Percentiles rank a stretch among this genome's conserved stretches.
Conservation (phyloP, 2,113 vertebrate genomes). For the Cygnus buccinator region DNA sequence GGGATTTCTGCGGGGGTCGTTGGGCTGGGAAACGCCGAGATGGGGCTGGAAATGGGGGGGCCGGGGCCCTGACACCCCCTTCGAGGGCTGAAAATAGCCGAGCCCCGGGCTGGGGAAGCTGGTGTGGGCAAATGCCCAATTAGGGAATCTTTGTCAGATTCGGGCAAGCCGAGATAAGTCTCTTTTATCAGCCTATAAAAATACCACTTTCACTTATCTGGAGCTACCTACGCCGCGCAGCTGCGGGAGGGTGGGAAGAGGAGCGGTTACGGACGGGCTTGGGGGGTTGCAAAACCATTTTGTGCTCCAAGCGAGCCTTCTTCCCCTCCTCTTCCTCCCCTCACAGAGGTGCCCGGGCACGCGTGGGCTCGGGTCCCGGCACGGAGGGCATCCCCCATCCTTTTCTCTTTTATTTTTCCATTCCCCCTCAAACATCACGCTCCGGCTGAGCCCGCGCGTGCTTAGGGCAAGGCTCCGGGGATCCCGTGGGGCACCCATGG, state of each 20-base stretch:
- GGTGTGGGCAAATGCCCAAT: constrained; percentile 61
- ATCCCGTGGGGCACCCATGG: neutral
- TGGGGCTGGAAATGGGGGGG: neutral
- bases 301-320: neutral
- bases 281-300: neutral
- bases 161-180: constrained; percentile 71
- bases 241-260: constrained; percentile 46
- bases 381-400: neutral
- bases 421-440: rapidly evolving
- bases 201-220: constrained; percentile 79
- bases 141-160: constrained; percentile 71
- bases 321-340: neutral
- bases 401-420: neutral
- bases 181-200: constrained; percentile 81
- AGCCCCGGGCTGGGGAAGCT: neutral
- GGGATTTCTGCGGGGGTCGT: rapidly evolving
- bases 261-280: neutral
- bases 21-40: neutral
- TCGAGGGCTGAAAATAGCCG: constrained; percentile 21
- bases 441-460: too few species aligned
- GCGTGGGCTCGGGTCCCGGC: too few species aligned
- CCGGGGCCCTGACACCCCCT: neutral
- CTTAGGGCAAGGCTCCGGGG: neutral
- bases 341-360: neutral
- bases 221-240: constrained; percentile 54